Base-by-base conservation (phyloP, 2,888 invertebrate species). In the Dynastes hyllus region DNA sequence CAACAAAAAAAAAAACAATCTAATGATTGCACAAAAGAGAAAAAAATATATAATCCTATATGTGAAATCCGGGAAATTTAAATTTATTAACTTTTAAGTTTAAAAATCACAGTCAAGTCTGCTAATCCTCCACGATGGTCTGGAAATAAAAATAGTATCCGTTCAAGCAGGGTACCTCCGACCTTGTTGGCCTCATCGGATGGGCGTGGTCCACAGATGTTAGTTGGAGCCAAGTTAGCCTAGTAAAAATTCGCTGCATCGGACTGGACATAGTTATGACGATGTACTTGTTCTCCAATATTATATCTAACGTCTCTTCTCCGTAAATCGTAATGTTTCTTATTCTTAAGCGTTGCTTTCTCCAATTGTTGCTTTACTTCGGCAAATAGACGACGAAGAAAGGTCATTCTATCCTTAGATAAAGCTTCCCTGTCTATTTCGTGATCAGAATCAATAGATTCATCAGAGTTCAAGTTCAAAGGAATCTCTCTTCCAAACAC, bases 191-290 rank as follows among this genome's bases (percentile, higher is more conserved):
- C 22, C 22, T 1, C 22, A 22, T 22, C 22, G 22, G 22, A 22
- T 22, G 22, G 22, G 50, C 11, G 11, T 50, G 50, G 50, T 50
- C 50, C 50, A 50, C 50, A 50, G 1, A 5, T 50, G 50, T 50
- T 50, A 5, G 11, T 84, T 0, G 80, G 81, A 1, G 83, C 83
- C 32, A 86, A 79, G 50, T 86, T 86, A 0, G 82, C 78, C 0
- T 82, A 66, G 32, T 82, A 77, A 37, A 81, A 55, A 16, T 81
- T 78, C 6, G 81, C 77, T 8, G 83, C 83, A 32, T 81, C 80
- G 13, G 84, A 84, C n/a, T 82, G 67, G 2, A 80, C 77, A 50
- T 79, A 73, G 29, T 83, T 80, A 16, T 76, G 65, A 45, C 79
- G 73, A 81, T 81, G 83, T 5, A 84, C 83, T 9, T 65, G 40